These are phyloP conservation scores for Scolopax bukidnonensis DNA, from an alignment of 2,797 vertebrate genomes.

Conservation along the genomic window DNA sequence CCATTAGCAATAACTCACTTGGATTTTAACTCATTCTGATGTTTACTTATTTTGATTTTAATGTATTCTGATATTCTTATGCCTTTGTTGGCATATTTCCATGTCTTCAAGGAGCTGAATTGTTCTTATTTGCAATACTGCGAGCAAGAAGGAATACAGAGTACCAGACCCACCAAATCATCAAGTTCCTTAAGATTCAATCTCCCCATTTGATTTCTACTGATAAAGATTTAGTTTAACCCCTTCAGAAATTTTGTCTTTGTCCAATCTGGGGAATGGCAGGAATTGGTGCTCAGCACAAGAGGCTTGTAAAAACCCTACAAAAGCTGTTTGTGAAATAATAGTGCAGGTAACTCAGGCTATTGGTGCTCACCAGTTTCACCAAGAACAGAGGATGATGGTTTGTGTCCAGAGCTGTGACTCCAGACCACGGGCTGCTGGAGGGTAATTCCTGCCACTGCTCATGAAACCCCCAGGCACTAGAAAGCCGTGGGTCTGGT, in stretches of 20 bases:
- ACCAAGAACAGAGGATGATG: neutral
- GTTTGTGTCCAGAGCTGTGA: neutral
- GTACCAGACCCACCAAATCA: neutral
- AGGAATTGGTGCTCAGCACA: neutral
- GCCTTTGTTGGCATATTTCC: conserved; percentile 51
- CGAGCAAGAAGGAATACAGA: neutral
- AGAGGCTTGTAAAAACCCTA: neutral
- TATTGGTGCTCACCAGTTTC: neutral
- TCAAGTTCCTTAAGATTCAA: neutral
- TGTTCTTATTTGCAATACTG: conserved; percentile 12
- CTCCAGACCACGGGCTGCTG: neutral
- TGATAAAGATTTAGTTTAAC: neutral
- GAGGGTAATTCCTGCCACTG: neutral
- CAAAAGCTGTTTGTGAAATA: neutral
- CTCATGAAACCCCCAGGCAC: neutral
- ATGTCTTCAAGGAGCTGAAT: neutral
- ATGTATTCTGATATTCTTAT: conserved; percentile 72
- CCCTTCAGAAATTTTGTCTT: neutral
- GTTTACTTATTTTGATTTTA: conserved; percentile 74
- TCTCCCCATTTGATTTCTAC: neutral
- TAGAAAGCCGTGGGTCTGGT: neutral
- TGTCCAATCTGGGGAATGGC: neutral
- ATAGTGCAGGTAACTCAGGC: neutral
- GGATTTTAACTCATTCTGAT: conserved; percentile 68
- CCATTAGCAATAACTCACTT: conserved; percentile 54